phyloP scores from a whole-genome alignment of 2,797 vertebrate species.

The Macropodus opercularis region DNA sequence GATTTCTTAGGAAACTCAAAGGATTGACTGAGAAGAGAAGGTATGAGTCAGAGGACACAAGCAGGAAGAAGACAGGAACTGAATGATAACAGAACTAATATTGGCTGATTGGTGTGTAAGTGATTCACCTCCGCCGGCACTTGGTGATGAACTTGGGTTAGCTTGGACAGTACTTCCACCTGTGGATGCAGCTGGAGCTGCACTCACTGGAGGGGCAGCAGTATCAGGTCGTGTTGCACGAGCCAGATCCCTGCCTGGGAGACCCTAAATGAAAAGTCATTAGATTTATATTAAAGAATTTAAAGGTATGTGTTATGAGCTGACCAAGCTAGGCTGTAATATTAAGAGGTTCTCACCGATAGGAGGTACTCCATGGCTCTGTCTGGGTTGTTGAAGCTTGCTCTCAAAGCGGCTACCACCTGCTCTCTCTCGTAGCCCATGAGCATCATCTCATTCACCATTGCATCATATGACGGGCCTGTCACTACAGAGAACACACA shows the following conservation, averaged over 20 bases:
- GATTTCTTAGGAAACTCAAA: constrained; percentile 93
- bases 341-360: constrained; percentile 80
- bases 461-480: constrained; percentile 94
- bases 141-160: constrained; percentile 66
- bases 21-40: constrained; percentile 85
- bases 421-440: constrained; percentile 97
- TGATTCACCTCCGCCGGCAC: constrained; percentile 84
- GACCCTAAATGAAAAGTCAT: constrained; percentile 79
- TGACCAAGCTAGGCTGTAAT: not conserved
- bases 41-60: constrained; percentile 68
- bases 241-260: constrained; percentile 87
- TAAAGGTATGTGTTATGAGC: not conserved
- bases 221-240: constrained; percentile 81
- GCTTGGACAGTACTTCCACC: constrained; percentile 54
- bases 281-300: not conserved
- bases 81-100: not conserved
- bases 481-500: constrained; percentile 84
- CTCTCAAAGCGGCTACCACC: constrained; percentile 93
- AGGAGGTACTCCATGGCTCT: constrained; percentile 97
- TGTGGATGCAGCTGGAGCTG: constrained; percentile 52
- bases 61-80: not conserved
- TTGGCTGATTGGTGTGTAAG: not conserved
- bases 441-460: constrained; percentile 99
- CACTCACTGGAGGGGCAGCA: constrained; percentile 68
- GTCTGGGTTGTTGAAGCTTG: constrained; percentile 98